phyloP scores from a whole-genome alignment of 1,140 invertebrate species.

The Aethina tumida region DNA sequence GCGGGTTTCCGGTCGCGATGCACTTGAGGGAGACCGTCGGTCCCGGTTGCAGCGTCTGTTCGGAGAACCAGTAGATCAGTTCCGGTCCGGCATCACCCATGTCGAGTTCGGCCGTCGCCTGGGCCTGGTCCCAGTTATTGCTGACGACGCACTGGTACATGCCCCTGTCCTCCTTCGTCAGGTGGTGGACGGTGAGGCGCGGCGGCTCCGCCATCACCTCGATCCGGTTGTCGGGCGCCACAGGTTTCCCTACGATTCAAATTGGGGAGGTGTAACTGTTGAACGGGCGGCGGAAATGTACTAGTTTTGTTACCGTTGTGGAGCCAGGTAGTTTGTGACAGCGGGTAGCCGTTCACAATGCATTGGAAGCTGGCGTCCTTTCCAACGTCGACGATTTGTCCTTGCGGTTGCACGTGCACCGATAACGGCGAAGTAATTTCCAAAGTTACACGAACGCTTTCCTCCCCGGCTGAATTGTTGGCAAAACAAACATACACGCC shows the following conservation, averaged over 20 bases:
- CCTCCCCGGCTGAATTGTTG: conserved; percentile 77
- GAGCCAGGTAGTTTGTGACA: conserved; percentile 71
- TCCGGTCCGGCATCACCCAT: conserved; percentile 79
- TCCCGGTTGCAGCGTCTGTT: conserved; percentile 80
- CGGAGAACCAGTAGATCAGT: conserved; percentile 79
- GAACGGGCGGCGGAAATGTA: not conserved
- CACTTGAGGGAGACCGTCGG: conserved; percentile 83
- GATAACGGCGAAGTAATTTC: conserved; percentile 54
- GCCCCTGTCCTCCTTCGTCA: conserved; percentile 69
- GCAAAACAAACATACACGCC: conserved; percentile 78
- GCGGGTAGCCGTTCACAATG: conserved; percentile 73
- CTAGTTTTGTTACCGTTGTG: conserved; percentile 50
- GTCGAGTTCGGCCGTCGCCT: conserved; percentile 69
- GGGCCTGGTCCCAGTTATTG: conserved; percentile 76
- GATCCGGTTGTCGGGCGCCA: conserved; percentile 49
- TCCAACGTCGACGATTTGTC: conserved; percentile 69
- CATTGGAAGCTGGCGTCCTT: conserved; percentile 77
- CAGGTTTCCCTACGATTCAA: conserved; percentile 40
- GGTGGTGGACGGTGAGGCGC: conserved; percentile 52
- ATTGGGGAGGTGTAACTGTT: not conserved
- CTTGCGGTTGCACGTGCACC: conserved; percentile 61
- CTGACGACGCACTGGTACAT: conserved; percentile 86
- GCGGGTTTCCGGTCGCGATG: conserved; percentile 81
- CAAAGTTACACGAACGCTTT: conserved; percentile 66
- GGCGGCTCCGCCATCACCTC: conserved; percentile 43